Conservation (phyloP, 2,113 vertebrate genomes). For the Ailuropoda melanoleuca region DNA sequence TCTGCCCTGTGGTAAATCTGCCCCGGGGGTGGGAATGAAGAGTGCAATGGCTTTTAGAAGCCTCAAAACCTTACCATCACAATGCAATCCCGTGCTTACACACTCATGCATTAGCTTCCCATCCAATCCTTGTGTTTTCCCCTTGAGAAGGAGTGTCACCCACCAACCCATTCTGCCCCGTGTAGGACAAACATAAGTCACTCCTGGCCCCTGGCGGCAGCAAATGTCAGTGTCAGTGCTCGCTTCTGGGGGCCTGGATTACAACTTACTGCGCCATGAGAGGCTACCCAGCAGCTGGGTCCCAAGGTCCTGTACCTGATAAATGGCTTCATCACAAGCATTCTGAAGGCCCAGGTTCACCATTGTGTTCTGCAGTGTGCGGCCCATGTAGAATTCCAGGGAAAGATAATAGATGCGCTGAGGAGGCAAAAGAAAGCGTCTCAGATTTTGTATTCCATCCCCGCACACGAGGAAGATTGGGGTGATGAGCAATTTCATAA, state of each 20-base stretch:
- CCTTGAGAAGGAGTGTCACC: not conserved
- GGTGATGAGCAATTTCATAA: not conserved
- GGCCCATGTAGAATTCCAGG: constrained; percentile 95
- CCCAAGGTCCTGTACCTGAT: constrained; percentile 85
- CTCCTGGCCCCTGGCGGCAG: accelerated
- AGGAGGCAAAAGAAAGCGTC: constrained; percentile 25
- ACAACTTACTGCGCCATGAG: not conserved
- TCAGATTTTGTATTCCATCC: not conserved
- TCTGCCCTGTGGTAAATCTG: not conserved
- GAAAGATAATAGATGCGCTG: constrained; percentile 92
- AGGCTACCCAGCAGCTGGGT: not conserved
- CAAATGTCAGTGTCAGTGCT: not conserved
- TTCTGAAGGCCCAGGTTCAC: constrained; percentile 93
- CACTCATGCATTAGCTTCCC: not conserved
- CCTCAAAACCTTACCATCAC: not conserved
- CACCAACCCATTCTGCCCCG: not conserved
- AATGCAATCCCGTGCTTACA: not conserved
- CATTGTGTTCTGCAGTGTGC: constrained; percentile 95
- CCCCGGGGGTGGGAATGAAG: not conserved
- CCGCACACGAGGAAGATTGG: not conserved
- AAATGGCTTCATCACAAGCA: constrained; percentile 91
- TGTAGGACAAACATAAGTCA: accelerated
- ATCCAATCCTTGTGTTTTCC: not conserved
- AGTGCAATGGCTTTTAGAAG: not conserved
- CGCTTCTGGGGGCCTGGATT: not conserved